Evolutionary conservation across 2,888 invertebrate species (phyloP).

Genomic region (Napeogenes sylphis): DNA sequence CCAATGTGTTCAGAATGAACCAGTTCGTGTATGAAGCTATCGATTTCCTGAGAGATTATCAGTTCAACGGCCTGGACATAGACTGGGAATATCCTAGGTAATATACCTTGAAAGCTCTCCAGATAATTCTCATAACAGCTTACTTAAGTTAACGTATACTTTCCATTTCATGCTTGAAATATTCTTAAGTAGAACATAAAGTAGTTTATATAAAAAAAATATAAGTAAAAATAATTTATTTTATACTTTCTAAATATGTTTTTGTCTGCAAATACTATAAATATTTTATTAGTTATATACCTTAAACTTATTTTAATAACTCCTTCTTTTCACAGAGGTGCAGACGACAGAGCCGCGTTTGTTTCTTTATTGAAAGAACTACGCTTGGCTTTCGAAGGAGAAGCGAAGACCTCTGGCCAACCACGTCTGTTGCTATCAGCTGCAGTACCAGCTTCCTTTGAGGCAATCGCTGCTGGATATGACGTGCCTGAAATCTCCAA

Average conservation of each 20-base stretch:
- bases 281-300: no score
- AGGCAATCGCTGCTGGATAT: conserved; percentile 95
- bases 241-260: no score
- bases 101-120: conserved; percentile 20
- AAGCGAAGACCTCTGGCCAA: conserved; percentile 91
- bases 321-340: conserved; percentile 76
- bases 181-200: neutral
- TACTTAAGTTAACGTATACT: conserved; percentile 7
- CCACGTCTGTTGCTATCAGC: conserved; percentile 89
- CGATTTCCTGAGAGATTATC: conserved; percentile 92
- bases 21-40: conserved; percentile 97
- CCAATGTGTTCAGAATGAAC: conserved; percentile 95
- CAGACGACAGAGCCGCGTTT: conserved; percentile 90
- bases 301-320: neutral
- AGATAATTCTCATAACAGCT: neutral
- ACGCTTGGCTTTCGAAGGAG: conserved; percentile 94
- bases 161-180: conserved; percentile 12
- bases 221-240: no score
- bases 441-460: conserved; percentile 94
- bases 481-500: conserved; percentile 96
- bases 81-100: conserved; percentile 95
- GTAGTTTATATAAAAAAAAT: neutral
- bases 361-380: conserved; percentile 91
- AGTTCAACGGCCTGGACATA: conserved; percentile 94
- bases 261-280: no score